Conservation (phyloP, 2,888 invertebrate species). For the Empis livida region DNA sequence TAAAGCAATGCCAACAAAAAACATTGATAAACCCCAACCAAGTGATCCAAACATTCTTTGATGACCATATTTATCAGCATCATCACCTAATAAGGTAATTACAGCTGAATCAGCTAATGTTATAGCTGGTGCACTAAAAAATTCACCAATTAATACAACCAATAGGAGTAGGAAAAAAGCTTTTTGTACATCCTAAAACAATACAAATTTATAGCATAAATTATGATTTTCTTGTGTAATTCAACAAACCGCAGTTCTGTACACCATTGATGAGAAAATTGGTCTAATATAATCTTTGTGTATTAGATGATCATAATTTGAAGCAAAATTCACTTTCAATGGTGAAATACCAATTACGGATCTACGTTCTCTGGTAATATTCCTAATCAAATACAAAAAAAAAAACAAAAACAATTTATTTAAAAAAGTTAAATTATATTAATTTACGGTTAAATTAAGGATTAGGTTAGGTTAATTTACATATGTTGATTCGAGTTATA, state of each 20-base stretch:
- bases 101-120: conserved; percentile 89
- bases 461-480: no score
- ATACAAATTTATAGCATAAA: neutral
- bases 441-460: no score
- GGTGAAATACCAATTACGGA: conserved; percentile 45
- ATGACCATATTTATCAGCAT: conserved; percentile 82
- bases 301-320: conserved; percentile 56
- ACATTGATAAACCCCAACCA: conserved; percentile 98
- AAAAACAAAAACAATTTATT: no score
- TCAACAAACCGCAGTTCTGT: conserved; percentile 44
- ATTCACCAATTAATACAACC: conserved; percentile 91
- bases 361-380: conserved; percentile 19
- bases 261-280: conserved; percentile 86
- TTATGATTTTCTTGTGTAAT: neutral
- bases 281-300: conserved; percentile 76
- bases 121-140: conserved; percentile 92
- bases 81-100: conserved; percentile 77
- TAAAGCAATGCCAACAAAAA: conserved; percentile 82
- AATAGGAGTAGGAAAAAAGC: conserved; percentile 89
- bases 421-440: no score
- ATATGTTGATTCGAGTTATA: no score
- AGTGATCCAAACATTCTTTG: conserved; percentile 97
- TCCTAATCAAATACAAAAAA: no score
- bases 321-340: conserved; percentile 58
- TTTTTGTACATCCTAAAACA: conserved; percentile 74